Percentiles rank a stretch among this genome's conserved stretches.
phyloP scores from a whole-genome alignment of 64 coral and sea anemone genomes.

The Cladopsammia gracilis region DNA sequence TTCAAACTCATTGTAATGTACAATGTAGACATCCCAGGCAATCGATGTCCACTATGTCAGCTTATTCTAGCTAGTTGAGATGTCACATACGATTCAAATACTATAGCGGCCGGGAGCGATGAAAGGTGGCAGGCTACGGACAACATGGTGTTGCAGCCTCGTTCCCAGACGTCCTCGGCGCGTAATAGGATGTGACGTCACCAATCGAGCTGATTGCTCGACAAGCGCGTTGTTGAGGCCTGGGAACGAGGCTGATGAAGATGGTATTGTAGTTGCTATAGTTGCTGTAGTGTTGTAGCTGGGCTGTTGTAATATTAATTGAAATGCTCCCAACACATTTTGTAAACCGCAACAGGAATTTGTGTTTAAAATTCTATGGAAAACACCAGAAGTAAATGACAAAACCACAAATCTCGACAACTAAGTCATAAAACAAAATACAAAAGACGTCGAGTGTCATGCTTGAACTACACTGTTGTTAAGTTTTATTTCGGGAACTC shows the following conservation, averaged over 20 bases:
- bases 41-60: conserved; percentile 32
- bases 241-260: too few species aligned
- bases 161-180: too few species aligned
- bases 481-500: neutral
- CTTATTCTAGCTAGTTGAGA: neutral
- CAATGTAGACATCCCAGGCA: conserved; percentile 2
- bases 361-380: neutral
- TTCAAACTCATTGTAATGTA: conserved; percentile 5
- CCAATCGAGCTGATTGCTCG: too few species aligned
- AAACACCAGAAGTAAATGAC: neutral
- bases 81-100: conserved; percentile 12
- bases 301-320: too few species aligned
- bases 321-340: neutral
- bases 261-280: too few species aligned
- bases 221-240: too few species aligned
- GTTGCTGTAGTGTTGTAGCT: too few species aligned
- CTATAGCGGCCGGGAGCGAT: too few species aligned
- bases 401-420: neutral
- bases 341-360: neutral
- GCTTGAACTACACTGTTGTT: neutral
- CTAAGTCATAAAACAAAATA: neutral
- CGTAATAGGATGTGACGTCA: too few species aligned
- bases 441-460: neutral
- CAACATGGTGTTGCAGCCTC: too few species aligned
- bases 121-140: too few species aligned